phyloP scores from a whole-genome alignment of 2,888 invertebrate genomes.

The Rosalia funebris region DNA sequence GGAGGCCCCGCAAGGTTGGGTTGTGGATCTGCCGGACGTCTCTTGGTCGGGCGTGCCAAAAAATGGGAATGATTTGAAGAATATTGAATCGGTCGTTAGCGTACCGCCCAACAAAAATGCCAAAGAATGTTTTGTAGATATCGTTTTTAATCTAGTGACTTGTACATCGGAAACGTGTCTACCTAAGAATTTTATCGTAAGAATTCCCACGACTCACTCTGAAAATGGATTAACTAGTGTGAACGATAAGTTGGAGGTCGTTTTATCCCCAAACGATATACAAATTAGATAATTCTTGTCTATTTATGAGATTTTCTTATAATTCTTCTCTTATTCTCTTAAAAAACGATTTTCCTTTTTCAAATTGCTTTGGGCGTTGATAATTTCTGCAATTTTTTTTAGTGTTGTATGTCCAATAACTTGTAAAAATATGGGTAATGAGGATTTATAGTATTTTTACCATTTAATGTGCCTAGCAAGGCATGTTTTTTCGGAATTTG shows the following conservation, averaged over 20 bases:
- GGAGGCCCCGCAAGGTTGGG: conserved; percentile 70
- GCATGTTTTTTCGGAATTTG: too few species aligned
- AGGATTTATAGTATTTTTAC: too few species aligned
- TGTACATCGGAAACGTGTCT: conserved; percentile 58
- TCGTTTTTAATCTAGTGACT: conserved; percentile 57
- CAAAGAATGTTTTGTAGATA: conserved; percentile 46
- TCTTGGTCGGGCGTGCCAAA: conserved; percentile 59
- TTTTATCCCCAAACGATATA: conserved; percentile 4
- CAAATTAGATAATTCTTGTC: conserved; percentile 3
- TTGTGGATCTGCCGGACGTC: conserved; percentile 53
- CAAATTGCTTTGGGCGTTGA: too few species aligned
- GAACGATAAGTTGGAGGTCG: conserved; percentile 31
- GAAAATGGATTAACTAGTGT: conserved; percentile 30
- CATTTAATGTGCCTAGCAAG: too few species aligned
- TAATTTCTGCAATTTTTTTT: too few species aligned
- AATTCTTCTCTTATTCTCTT: too few species aligned
- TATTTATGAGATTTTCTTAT: background rate
- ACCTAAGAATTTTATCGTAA: conserved; percentile 57
- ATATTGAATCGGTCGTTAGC: conserved; percentile 56
- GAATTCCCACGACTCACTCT: conserved; percentile 47
- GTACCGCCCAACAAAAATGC: conserved; percentile 44
- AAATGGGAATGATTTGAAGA: conserved; percentile 51
- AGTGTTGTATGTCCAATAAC: too few species aligned
- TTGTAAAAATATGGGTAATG: too few species aligned
- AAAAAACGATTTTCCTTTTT: too few species aligned